Evolutionary conservation across 2,797 vertebrate genomes (phyloP), one percentile per base, ranked within the genome.

Genomic region (Adrianichthys oophorus): DNA sequence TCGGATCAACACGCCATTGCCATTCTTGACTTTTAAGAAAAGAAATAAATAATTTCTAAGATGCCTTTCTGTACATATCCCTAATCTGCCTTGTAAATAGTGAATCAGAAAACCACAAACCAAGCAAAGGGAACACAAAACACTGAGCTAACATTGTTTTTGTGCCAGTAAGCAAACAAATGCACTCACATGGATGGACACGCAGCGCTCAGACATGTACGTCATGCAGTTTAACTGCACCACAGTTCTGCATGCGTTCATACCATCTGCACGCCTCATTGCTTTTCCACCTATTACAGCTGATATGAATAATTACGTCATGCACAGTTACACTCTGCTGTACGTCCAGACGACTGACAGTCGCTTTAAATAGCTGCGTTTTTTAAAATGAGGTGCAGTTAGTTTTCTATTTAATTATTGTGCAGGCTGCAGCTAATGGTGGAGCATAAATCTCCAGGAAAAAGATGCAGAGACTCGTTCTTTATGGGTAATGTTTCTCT

Each of bases 251-350:
- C 48, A 59, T 37, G 14, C 17, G 43, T 37, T 44, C 48, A n/a
- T 15, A 32, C 17, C 15, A 24, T 41, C 48, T 16, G 2, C 53
- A 50, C 4, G 43, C 62, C 48, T 62, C 56, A 4, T 41, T 61
- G 65, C 23, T 18, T 48, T 26, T 60, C 37, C 52, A 65, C 53
- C 48, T 63, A 68, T 40, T 52, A 43, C 62, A 65, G 62, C 57
- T 55, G 53, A 69, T 29, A 56, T 56, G 46, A 49, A 70, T 48
- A 48, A 45, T 41, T 40, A 41, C 26, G 45, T 50, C 15, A 54
- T 55, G 50, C 50, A 54, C 48, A 37, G 41, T 18, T 51, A 48
- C 40, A 47, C 50, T 15, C 24, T 51, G 41, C 13, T 21, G 49
- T 41, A 40, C 45, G 10, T 13, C 5, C 3, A 21, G 17, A 7